Evolutionary conservation across 2,888 invertebrate species (phyloP), one percentile per base, ranked within the genome.

Genomic region (Plebejus melissa): DNA sequence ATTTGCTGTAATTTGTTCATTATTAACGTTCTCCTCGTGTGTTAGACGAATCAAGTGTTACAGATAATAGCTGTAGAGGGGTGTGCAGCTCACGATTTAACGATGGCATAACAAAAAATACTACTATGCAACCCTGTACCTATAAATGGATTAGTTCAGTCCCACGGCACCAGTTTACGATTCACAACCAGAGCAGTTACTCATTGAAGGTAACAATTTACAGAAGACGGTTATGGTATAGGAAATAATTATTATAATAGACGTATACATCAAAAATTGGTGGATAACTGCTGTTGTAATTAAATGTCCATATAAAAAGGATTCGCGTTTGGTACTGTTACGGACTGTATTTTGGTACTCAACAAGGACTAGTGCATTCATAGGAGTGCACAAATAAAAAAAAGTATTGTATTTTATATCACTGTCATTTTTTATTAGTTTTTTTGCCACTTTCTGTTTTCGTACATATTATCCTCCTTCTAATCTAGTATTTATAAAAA

Each of bases 121-220:
- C 87, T 82, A 83, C 84, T 85, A 81, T 87, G 88, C 83, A 87
- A 88, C 87, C 90, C 88, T 86, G 84, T 83, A 83, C 81, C 81
- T 93, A 93, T 93, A 93, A 92, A 92, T 91, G 86, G 90, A 87
- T 86, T 87, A 90, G 87, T 87, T 82, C 79, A 85, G 83, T 90
- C 88, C 83, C 87, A 88, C 87, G 86, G 82, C 80, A 83, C 85
- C 90, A 93, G 90, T 91, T 86, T 81, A 84, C 84, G 78, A 84
- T 85, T 81, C 85, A 86, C 84, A 85, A 82, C 81, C 81, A 81
- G 86, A 81, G 86, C 85, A 85, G 86, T 84, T 82, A 83, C 81
- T 81, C 81, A 82, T 72, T 80, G 79, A 81, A 84, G 82, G 82
- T 82, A 82, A 80, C 79, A 79, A 78, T 79, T 78, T 77, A 74